Conservation (phyloP, 2,797 vertebrate species). For the Avahi laniger region DNA sequence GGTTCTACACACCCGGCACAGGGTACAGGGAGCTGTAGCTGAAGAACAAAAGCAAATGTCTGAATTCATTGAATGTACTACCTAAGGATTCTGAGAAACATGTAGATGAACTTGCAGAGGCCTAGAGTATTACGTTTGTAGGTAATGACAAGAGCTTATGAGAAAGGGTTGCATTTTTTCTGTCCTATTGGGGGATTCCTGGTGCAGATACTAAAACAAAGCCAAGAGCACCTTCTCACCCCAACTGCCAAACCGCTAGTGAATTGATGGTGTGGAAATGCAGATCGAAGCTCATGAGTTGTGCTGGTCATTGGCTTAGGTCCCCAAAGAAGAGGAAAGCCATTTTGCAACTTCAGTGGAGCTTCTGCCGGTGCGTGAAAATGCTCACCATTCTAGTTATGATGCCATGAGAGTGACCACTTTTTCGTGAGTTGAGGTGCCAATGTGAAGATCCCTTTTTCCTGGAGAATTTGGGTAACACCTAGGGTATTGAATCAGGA, state of each 20-base stretch:
- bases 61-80: background rate
- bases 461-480: background rate
- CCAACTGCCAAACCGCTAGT: background rate
- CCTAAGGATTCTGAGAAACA: background rate
- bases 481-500: background rate
- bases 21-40: background rate
- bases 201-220: background rate
- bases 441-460: background rate
- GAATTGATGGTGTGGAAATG: fast-evolving
- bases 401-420: background rate
- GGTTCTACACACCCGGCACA: background rate
- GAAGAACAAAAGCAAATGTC: background rate
- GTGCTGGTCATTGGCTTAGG: background rate
- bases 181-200: background rate
- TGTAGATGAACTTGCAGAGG: background rate
- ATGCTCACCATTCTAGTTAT: background rate
- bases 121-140: background rate
- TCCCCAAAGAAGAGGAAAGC: background rate
- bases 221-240: background rate
- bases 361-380: background rate
- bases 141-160: background rate
- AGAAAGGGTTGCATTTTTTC: background rate
- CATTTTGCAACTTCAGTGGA: background rate
- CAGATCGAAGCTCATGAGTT: fast-evolving
- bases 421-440: background rate